Conservation (phyloP, 2,797 vertebrate species). For the Otolemur crassicaudatus region DNA sequence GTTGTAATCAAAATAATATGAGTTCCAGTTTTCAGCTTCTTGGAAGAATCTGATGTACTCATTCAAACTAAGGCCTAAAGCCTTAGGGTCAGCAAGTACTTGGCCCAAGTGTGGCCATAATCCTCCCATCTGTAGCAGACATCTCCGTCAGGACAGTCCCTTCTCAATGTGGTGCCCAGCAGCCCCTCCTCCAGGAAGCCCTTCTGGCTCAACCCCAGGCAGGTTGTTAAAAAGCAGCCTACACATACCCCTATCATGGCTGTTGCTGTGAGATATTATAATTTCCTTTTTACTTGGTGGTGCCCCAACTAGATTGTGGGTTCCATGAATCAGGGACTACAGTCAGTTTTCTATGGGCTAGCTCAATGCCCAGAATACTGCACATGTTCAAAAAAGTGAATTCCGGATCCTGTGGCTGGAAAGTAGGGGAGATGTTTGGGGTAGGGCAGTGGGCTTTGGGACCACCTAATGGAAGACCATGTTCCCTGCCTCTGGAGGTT, state of each 20-base stretch:
- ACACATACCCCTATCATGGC: accelerated
- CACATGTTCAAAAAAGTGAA: neutral
- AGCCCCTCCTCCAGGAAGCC: neutral
- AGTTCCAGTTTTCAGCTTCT: neutral
- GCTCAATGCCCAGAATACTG: neutral
- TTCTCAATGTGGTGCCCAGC: neutral
- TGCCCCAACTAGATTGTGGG: neutral
- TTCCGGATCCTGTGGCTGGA: neutral
- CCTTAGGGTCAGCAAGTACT: neutral
- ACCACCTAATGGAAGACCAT: neutral
- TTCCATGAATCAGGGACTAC: neutral
- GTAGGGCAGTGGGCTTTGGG: neutral
- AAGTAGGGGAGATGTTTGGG: neutral
- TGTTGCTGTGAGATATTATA: neutral
- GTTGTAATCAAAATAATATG: slow-evolving; percentile 19
- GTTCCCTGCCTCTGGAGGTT: neutral
- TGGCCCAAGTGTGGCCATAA: neutral
- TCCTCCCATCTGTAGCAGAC: neutral
- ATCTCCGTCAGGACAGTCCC: neutral
- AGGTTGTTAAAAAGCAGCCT: neutral
- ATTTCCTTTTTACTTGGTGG: neutral
- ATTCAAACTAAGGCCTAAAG: neutral
- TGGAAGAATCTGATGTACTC: neutral
- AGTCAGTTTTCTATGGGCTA: accelerated
- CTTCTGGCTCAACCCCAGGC: neutral